Evolutionary conservation across 2,888 invertebrate species (phyloP).

Genomic region (Mongoloraphidia duomilia): DNA sequence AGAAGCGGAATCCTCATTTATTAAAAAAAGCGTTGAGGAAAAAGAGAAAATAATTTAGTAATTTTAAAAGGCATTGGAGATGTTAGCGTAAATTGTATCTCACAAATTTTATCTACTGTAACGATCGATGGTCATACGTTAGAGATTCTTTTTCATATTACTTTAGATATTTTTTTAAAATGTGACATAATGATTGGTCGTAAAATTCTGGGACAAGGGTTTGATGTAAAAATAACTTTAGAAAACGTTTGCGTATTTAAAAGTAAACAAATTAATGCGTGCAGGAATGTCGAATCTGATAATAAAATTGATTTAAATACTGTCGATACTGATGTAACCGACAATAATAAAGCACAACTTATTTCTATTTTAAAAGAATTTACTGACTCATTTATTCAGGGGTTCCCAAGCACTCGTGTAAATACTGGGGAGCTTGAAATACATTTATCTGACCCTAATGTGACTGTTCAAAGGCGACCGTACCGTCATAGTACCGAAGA

Average conservation of each 20-base stretch:
- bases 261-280: background rate
- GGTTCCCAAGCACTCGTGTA: constrained; percentile 8
- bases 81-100: background rate
- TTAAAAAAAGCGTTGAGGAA: constrained; percentile 2
- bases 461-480: constrained; percentile 10
- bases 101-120: constrained; percentile 1
- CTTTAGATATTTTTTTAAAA: constrained; percentile 5
- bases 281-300: background rate
- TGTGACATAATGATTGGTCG: constrained; percentile 9
- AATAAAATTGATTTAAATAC: constrained; percentile 4
- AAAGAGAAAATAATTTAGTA: background rate
- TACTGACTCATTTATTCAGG: constrained; percentile 5
- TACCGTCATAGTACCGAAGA: constrained; percentile 9
- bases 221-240: background rate
- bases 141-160: constrained; percentile 9
- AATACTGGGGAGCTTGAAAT: constrained; percentile 11
- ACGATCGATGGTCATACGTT: background rate
- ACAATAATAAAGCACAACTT: constrained; percentile 2
- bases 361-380: constrained; percentile 6
- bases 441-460: constrained; percentile 9
- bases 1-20: constrained; percentile 6
- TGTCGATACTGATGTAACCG: constrained; percentile 6
- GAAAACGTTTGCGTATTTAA: background rate
- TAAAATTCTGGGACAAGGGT: constrained; percentile 4
- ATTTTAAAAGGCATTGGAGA: constrained; percentile 3